Conservation (phyloP, 2,113 vertebrate genomes). For the Alosa alosa region DNA sequence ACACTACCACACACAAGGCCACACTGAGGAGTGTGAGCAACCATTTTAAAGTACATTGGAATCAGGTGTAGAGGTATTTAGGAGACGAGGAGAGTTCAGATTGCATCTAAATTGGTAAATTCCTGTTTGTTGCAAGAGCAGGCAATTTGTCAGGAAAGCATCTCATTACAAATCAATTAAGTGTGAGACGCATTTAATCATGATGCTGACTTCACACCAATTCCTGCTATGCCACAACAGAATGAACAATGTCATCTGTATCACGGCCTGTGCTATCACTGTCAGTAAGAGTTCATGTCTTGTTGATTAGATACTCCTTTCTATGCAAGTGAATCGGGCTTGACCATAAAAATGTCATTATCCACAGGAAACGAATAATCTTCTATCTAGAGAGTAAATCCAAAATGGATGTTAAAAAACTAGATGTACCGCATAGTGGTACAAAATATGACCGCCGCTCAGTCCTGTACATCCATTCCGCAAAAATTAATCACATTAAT, state of each 20-base stretch:
- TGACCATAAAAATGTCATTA: neutral
- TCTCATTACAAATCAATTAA: conserved; percentile 73
- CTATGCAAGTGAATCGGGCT: neutral
- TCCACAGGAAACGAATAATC: neutral
- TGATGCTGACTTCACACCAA: conserved; percentile 53
- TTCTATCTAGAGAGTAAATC: neutral
- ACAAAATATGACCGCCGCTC: no score
- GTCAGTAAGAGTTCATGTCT: neutral
- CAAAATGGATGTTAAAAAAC: neutral
- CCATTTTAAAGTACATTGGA: conserved; percentile 31
- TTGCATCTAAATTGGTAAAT: conserved; percentile 13
- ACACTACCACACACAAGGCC: conserved; percentile 31
- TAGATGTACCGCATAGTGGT: no score
- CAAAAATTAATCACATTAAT: no score
- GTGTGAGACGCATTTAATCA: conserved; percentile 65
- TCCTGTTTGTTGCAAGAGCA: conserved; percentile 56
- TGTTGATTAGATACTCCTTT: neutral
- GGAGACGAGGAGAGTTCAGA: neutral
- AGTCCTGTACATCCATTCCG: no score
- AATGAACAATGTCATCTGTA: neutral
- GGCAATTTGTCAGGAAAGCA: conserved; percentile 65
- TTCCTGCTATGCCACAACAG: conserved; percentile 14
- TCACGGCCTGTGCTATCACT: neutral
- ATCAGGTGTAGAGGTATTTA: neutral
- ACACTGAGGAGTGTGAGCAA: neutral